phyloP scores from a whole-genome alignment of 2,888 invertebrate genomes.

The Dryobota labecula region DNA sequence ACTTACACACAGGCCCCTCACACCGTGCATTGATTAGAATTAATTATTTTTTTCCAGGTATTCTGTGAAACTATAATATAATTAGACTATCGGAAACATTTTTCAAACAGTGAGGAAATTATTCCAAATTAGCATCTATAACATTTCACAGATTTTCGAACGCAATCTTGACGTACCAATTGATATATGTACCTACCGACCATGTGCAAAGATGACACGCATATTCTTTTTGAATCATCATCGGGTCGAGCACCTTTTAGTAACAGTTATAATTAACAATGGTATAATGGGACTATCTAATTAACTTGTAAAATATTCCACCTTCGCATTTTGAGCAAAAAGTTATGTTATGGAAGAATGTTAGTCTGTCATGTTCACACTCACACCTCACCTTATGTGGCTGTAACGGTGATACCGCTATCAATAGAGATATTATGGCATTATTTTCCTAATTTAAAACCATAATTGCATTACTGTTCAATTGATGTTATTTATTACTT shows the following conservation, averaged over 20 bases:
- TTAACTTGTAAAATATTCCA: constrained; percentile 61
- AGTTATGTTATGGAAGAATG: constrained; percentile 27
- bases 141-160: constrained; percentile 2
- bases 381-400: constrained; percentile 27
- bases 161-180: not conserved
- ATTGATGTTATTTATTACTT: too few relatives aligned
- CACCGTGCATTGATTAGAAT: not conserved
- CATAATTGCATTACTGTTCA: not conserved
- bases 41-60: not conserved
- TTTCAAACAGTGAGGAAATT: constrained; percentile 6
- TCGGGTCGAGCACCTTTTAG: constrained; percentile 53
- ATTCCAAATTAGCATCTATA: constrained; percentile 18
- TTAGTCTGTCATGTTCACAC: constrained; percentile 34
- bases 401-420: constrained; percentile 14
- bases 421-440: not conserved
- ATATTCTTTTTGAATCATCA: constrained; percentile 46
- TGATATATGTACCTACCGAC: not conserved
- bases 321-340: constrained; percentile 54
- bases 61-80: not conserved
- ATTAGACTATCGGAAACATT: constrained; percentile 9
- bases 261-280: constrained; percentile 66
- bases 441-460: not conserved
- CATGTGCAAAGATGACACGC: constrained; percentile 42
- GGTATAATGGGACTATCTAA: constrained; percentile 57
- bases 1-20: too few relatives aligned